A percentile compares a stretch with the other conserved stretches of the same genome.
These are phyloP conservation scores for Mormyrus iriodes DNA, from an alignment of 2,113 vertebrate genomes.

Conservation along the genomic window DNA sequence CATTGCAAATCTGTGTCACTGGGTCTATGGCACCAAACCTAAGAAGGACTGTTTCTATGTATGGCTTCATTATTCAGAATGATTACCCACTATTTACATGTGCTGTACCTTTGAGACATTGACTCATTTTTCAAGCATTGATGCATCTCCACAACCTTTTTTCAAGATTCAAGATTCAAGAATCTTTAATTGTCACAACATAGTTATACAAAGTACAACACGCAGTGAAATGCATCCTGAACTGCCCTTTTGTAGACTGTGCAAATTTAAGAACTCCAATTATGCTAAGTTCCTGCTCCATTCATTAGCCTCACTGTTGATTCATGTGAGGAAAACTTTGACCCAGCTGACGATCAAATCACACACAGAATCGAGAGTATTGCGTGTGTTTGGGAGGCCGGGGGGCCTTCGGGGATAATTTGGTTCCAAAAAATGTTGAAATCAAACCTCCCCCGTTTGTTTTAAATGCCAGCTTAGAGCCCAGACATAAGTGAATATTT, in stretches of 20 bases:
- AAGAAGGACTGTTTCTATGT: background rate
- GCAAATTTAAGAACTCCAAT: too few species aligned
- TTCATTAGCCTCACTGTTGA: background rate
- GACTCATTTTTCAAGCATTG: background rate
- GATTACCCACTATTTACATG: background rate
- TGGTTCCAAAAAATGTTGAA: background rate
- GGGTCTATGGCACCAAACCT: background rate
- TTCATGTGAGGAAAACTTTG: background rate
- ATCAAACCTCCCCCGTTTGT: background rate
- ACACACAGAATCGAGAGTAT: background rate
- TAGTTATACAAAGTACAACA: too few species aligned
- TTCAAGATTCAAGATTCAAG: too few species aligned
- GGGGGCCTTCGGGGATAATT: background rate
- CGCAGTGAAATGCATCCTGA: too few species aligned
- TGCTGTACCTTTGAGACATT: background rate
- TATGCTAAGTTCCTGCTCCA: too few species aligned
- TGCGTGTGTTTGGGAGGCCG: background rate
- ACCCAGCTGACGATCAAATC: background rate
- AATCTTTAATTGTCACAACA: too few species aligned
- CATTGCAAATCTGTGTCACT: background rate
- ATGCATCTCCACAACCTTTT: background rate
- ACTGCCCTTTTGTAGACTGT: too few species aligned
- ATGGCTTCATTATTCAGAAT: background rate
- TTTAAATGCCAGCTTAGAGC: background rate
- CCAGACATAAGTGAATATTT: conserved; percentile 7